Evolutionary conservation across 1,140 invertebrate species (phyloP).

Genomic region (Drosophila subpulchrella): DNA sequence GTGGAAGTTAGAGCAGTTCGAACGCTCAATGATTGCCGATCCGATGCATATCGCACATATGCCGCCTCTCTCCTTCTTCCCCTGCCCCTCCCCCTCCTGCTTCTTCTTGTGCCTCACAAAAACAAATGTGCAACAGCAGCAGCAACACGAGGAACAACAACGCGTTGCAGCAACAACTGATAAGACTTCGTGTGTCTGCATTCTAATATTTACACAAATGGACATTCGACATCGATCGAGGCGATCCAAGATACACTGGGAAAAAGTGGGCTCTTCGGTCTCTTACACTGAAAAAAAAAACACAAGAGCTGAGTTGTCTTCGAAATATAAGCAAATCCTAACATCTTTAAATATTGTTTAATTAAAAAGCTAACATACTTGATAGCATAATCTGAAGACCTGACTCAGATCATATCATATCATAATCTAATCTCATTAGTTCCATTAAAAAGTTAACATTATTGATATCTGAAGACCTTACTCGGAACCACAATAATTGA

Average conservation of each 20-base stretch:
- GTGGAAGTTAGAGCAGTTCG: conserved; percentile 15
- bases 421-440: too few relatives aligned
- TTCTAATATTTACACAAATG: conserved; percentile 61
- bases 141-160: neutral
- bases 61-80: neutral
- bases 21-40: conserved; percentile 50
- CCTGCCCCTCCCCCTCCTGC: neutral
- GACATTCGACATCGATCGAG: conserved; percentile 28
- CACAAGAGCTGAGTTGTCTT: neutral
- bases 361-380: too few relatives aligned
- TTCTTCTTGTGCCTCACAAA: conserved; percentile 5
- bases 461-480: too few relatives aligned
- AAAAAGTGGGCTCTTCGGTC: neutral
- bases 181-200: conserved; percentile 44
- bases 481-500: too few relatives aligned
- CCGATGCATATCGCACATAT: conserved; percentile 37
- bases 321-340: too few relatives aligned
- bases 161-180: conserved; percentile 24
- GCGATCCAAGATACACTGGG: conserved; percentile 2
- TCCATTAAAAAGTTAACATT: too few relatives aligned
- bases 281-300: neutral
- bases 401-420: too few relatives aligned
- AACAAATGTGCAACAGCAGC: conserved; percentile 25
- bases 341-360: too few relatives aligned
- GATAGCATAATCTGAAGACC: too few relatives aligned